phyloP scores from a whole-genome alignment of 2,888 invertebrate species.

The Calameuta idolon region DNA sequence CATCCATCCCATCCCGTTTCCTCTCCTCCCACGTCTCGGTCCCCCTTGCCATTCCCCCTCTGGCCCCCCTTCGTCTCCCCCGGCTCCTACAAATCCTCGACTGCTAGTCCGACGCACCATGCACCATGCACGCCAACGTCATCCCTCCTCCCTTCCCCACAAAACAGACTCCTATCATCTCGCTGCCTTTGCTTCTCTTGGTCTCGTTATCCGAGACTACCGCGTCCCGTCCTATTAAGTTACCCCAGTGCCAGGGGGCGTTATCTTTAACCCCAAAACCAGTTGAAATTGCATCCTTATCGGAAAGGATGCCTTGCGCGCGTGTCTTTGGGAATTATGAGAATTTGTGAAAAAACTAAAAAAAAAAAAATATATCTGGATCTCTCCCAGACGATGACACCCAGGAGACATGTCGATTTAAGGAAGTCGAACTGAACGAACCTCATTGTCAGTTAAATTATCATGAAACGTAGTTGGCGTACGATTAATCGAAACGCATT shows the following conservation, averaged over 20 bases:
- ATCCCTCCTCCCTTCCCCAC: conserved; percentile 5
- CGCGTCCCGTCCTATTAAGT: conserved; percentile 32
- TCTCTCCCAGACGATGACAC: too few species aligned
- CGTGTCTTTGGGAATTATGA: not conserved
- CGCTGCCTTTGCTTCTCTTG: conserved; percentile 5
- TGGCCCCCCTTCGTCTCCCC: conserved; percentile 27
- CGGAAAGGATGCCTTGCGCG: not conserved
- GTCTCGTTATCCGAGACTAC: conserved; percentile 9
- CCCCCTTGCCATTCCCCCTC: conserved; percentile 22
- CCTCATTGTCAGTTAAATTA: too few species aligned
- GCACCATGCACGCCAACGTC: conserved; percentile 15
- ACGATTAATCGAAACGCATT: too few species aligned
- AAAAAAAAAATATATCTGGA: too few species aligned
- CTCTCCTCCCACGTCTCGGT: conserved; percentile 32
- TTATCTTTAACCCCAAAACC: conserved; percentile 54
- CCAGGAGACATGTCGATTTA: too few species aligned
- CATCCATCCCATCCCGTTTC: conserved; percentile 40
- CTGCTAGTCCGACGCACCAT: conserved; percentile 62
- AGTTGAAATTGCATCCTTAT: conserved; percentile 38
- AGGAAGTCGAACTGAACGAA: too few species aligned
- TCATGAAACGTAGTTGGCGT: too few species aligned
- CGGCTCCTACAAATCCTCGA: conserved; percentile 45
- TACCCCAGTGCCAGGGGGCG: conserved; percentile 51
- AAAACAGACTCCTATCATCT: conserved; percentile 7
- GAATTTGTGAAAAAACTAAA: too few species aligned